Evolutionary conservation across 2,797 vertebrate genomes (phyloP).

Genomic region (Betta splendens): DNA sequence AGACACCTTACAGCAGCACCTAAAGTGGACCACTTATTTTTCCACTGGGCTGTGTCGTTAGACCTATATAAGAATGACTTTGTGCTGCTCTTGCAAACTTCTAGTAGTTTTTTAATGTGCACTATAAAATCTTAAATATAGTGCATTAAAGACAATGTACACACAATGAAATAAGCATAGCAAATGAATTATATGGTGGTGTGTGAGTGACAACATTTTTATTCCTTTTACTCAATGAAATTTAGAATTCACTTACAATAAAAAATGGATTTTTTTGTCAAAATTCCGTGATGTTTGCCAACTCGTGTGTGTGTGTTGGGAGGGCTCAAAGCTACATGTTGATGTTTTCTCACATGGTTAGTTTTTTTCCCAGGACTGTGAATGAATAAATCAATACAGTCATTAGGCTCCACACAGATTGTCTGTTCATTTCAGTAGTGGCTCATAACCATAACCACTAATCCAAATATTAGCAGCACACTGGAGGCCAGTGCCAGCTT

Average conservation of each 20-base stretch:
- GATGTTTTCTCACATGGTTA: constrained; percentile 7
- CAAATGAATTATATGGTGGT: not conserved
- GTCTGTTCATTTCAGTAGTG: not conserved
- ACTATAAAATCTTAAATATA: not conserved
- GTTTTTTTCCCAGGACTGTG: constrained; percentile 8
- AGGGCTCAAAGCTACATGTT: not conserved
- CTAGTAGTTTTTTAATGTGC: constrained; percentile 4
- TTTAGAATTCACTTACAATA: no score
- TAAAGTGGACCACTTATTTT: constrained; percentile 62
- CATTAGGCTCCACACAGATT: not conserved
- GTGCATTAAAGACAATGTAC: not conserved
- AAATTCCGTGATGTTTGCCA: no score
- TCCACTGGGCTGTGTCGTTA: constrained; percentile 26
- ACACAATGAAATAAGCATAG: not conserved
- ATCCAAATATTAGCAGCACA: not conserved
- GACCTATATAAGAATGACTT: constrained; percentile 48
- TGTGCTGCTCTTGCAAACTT: constrained; percentile 33
- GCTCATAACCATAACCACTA: no score
- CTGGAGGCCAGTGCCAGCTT: constrained; percentile 2
- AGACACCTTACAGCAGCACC: constrained; percentile 32
- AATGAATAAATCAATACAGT: not conserved
- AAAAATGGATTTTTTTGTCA: no score
- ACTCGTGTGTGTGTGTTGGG: constrained; percentile 16
- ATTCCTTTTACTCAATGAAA: no score
- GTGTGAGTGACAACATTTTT: not conserved